These are phyloP conservation scores for Nymphalis urticae DNA, from an alignment of 2,888 invertebrate genomes.

Conservation along the genomic window DNA sequence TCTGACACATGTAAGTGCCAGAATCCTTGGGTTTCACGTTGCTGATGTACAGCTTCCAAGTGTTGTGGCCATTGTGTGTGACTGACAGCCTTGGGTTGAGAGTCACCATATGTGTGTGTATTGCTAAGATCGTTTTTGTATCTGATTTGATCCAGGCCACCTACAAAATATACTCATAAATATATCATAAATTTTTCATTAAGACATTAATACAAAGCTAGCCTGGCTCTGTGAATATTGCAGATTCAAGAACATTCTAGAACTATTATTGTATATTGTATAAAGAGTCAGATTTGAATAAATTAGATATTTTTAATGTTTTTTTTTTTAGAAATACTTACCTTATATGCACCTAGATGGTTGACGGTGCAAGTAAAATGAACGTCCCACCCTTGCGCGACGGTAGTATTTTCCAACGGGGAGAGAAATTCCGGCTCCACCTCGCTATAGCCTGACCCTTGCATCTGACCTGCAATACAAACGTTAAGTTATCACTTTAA, in stretches of 20 bases:
- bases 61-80: slow-evolving; percentile 95
- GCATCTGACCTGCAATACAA: slow-evolving; percentile 42
- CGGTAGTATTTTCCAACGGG: slow-evolving; percentile 91
- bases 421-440: slow-evolving; percentile 89
- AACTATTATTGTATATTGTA: no score
- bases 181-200: background rate
- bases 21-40: slow-evolving; percentile 94
- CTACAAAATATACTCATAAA: slow-evolving; percentile 65
- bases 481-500: slow-evolving; percentile 45
- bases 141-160: slow-evolving; percentile 96
- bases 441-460: slow-evolving; percentile 66
- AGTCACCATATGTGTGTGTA: slow-evolving; percentile 94
- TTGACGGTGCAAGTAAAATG: slow-evolving; percentile 95
- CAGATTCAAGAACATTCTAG: no score
- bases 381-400: slow-evolving; percentile 92
- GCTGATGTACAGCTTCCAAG: slow-evolving; percentile 94
- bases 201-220: background rate
- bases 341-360: slow-evolving; percentile 92
- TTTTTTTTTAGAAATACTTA: slow-evolving; percentile 56
- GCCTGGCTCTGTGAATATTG: background rate
- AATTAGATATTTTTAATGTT: background rate
- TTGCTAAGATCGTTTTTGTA: slow-evolving; percentile 92
- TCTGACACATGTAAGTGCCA: slow-evolving; percentile 96
- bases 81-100: slow-evolving; percentile 92
- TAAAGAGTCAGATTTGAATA: no score